A percentile compares a stretch with the other conserved stretches of the same genome.
Conservation (phyloP, 2,113 vertebrate species). For the Crotalus horridus region DNA sequence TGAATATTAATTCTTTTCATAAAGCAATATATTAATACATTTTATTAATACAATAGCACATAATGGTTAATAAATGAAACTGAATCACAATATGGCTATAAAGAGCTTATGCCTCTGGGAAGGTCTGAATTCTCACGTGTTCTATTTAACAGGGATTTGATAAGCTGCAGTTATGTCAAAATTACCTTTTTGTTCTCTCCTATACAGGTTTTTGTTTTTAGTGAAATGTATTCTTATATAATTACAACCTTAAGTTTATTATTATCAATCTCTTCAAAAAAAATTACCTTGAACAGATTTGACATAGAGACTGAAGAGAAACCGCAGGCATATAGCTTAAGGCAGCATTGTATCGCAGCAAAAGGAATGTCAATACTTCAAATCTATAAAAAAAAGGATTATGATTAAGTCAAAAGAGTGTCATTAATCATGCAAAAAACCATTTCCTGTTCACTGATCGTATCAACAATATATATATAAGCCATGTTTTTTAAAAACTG, state of each 20-base stretch:
- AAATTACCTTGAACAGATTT: conserved; percentile 91
- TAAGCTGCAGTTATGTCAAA: not conserved
- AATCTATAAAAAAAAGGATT: conserved; percentile 75
- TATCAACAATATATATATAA: not conserved
- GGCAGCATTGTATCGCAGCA: conserved; percentile 93
- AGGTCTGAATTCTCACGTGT: not conserved
- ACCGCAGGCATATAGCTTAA: conserved; percentile 88
- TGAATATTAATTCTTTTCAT: not conserved
- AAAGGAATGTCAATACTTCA: conserved; percentile 94
- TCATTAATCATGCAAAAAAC: conserved; percentile 1
- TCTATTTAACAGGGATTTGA: not conserved
- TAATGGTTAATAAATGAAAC: not conserved
- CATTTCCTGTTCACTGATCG: not conserved
- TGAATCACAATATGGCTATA: not conserved
- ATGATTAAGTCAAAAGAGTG: not conserved
- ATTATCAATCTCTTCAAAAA: not conserved
- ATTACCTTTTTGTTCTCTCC: not conserved
- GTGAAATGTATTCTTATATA: not conserved
- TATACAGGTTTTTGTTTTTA: not conserved
- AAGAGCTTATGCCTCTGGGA: not conserved
- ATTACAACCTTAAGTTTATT: not conserved
- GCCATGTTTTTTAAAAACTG: not conserved
- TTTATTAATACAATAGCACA: not conserved
- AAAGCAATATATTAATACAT: not conserved
- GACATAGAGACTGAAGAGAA: conserved; percentile 93